Base-by-base conservation (phyloP, 30 jellyfish, hydroid and myxozoan genomes). In the Sanderia malayensis region DNA sequence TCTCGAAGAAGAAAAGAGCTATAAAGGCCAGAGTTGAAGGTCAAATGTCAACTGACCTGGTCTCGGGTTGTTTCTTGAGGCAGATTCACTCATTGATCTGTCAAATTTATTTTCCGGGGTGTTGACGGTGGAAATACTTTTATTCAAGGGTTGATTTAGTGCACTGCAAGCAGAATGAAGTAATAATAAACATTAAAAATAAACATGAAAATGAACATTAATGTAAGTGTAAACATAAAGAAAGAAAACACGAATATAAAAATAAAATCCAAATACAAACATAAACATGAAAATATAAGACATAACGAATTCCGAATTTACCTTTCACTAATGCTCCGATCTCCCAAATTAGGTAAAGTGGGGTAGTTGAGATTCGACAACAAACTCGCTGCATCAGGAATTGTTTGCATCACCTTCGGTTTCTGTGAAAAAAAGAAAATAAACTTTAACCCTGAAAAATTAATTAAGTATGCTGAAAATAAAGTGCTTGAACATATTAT, bases 351-450 rank as follows among this genome's bases (percentile, higher is more conserved):
- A 30, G 67, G 73, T 7, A 76, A 67, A 0, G 63, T 32, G 26
- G 88, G 88, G 37, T 76, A 76, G 4, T 67, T 47, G 52, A 76
- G 53, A 47, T 52, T 63, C 9, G 81, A 76, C 17, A 76, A 65
- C 26, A 63, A 37, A 46, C 32, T 76, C 49, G 62, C 32, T 29
- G 88, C 63, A 52, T 76, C 88, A 15, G 80, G 88, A 4, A 62
- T 65, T 3, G 46, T 26, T 7, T 46, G 44, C 6, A 61, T 2
- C 0, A 52, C 33, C 37, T 20, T 25, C 1, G 80, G 28, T 46
- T 46, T 64, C 88, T 76, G 69, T 1, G 60, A 29, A 0, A 13
- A 20, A 69, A 21, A 23, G 17, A n/a, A n/a, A n/a, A n/a, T n/a
- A n/a, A n/a, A n/a, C n/a, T n/a, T n/a, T n/a, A n/a, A 41, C 25